Conservation (phyloP, 1,140 invertebrate species). For the Sinella curviseta region DNA sequence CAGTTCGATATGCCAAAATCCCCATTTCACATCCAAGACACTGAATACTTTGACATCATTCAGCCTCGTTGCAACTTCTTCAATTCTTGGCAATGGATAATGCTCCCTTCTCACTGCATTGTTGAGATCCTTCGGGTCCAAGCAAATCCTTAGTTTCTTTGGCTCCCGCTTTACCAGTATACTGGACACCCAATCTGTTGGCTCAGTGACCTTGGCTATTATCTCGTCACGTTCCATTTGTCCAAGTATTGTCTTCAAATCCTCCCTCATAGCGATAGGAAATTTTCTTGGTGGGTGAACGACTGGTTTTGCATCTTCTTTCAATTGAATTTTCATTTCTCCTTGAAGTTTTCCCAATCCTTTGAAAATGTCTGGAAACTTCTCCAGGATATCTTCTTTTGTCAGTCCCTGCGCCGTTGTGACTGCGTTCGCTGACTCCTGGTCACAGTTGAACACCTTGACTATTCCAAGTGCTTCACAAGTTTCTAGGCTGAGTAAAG, state of each 20-base stretch:
- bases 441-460: conserved; percentile 25
- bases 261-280: conserved; percentile 49
- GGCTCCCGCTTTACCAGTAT: conserved; percentile 54
- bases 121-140: conserved; percentile 60
- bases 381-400: background rate
- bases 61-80: conserved; percentile 55
- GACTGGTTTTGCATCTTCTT: conserved; percentile 15
- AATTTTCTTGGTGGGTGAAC: conserved; percentile 47
- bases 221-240: conserved; percentile 48
- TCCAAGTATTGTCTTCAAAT: conserved; percentile 47
- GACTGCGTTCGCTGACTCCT: background rate
- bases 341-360: conserved; percentile 31
- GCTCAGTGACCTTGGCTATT: conserved; percentile 48
- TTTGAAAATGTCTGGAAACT: conserved; percentile 20
- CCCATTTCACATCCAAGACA: conserved; percentile 55
- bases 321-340: conserved; percentile 3
- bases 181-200: conserved; percentile 52
- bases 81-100: conserved; percentile 55
- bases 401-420: background rate
- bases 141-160: conserved; percentile 54
- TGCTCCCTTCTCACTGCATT: conserved; percentile 54
- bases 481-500: conserved; percentile 10
- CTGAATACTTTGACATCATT: conserved; percentile 54
- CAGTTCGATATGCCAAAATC: conserved; percentile 49
- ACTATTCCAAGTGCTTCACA: conserved; percentile 26